Percentiles rank a stretch among this genome's conserved stretches.
phyloP scores from a whole-genome alignment of 2,113 vertebrate genomes.

The Glaucomys volans region DNA sequence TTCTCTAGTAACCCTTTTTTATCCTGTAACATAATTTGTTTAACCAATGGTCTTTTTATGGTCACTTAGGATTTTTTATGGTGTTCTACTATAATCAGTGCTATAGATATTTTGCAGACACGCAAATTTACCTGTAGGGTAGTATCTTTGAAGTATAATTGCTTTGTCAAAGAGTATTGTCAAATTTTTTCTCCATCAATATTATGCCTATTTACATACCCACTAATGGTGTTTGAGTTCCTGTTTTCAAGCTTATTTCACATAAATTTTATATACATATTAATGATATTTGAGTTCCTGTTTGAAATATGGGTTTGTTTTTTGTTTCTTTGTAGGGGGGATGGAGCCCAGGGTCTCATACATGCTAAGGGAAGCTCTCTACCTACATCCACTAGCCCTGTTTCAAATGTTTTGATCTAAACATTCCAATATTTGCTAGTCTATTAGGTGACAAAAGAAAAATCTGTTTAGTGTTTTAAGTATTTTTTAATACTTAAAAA shows the following conservation, averaged over 20 bases:
- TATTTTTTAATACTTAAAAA: not conserved
- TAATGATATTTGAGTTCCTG: not conserved
- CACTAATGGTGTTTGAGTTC: not conserved
- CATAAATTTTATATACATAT: not conserved
- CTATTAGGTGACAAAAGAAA: not conserved
- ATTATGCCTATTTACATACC: not conserved
- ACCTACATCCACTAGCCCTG: not conserved
- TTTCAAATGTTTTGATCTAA: not conserved
- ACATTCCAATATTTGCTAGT: not conserved
- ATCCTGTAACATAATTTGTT: not conserved
- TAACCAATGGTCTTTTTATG: not conserved
- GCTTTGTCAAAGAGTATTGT: not conserved
- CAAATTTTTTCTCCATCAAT: slow-evolving; percentile 13
- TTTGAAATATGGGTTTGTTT: not conserved
- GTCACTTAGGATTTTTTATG: not conserved
- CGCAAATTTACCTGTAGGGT: not conserved
- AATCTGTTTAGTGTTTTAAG: not conserved
- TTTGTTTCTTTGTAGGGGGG: not conserved
- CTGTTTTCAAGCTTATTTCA: too few species aligned
- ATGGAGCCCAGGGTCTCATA: not conserved
- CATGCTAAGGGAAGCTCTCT: not conserved
- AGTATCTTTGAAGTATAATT: slow-evolving; percentile 44
- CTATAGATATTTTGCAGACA: not conserved
- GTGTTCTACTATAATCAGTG: not conserved
- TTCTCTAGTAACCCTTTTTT: not conserved